Base-by-base conservation (phyloP, 2,113 vertebrate species). In the Eolophus roseicapilla region DNA sequence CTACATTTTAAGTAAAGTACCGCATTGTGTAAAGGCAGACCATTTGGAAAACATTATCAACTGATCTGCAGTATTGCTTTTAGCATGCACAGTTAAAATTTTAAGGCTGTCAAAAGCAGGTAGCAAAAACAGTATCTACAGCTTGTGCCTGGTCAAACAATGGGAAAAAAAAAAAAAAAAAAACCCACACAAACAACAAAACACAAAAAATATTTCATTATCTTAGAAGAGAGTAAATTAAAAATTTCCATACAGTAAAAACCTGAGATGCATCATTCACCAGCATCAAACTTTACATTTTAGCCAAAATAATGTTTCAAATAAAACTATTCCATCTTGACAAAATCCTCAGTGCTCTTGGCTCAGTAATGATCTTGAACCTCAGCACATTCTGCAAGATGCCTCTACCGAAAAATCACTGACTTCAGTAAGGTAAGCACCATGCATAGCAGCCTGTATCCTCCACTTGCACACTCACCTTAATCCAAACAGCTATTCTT, bases 21-120 rank as follows among this genome's bases (percentile, higher is more conserved):
- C 28, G 3, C 33, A 49, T 12, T n/a, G 55, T 47, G 21, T 16
- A 41, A 74, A 77, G 89, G 95, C 69, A 91, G 78, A 93, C 13
- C 64, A 92, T 73, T 81, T 91, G 63, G 41, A 93, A 95, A 93
- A 83, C 33, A 29, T 68, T 71, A 80, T 39, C 60, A 88, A 35
- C 59, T 81, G 89, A 93, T 90, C 63, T 75, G 74, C 59, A 86
- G 50, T 35, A 67, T 94, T 67, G 83, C 88, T 93, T 78, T 31
- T 24, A 71, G 25, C 53, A 41, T 4, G 10, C 55, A 43, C 24
- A 23, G 33, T 64, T 83, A 76, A 52, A 53, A 57, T 74, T 46
- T 87, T 96, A 97, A 97, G 97, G 96, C 94, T 85, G 67, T 33
- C 73, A 96, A 92, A 92, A 90, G 57, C 80, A 92, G 1, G 85